Conservation (phyloP, 1,140 invertebrate species). For the Penaeus japonicus region DNA sequence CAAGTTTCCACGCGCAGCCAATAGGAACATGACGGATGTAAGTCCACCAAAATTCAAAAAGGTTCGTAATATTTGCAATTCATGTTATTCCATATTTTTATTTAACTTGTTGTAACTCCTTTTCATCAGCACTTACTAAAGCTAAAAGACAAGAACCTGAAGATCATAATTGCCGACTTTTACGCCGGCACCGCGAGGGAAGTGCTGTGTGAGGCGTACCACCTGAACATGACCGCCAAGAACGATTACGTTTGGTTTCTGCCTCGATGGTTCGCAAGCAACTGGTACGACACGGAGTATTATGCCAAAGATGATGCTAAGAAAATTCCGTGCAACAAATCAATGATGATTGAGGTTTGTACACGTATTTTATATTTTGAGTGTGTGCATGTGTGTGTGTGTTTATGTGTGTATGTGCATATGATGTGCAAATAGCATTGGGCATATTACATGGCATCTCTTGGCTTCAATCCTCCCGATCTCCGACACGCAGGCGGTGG, state of each 20-base stretch:
- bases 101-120: background rate
- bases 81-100: background rate
- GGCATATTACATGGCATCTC: background rate
- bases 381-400: background rate
- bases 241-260: constrained; percentile 84
- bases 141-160: constrained; percentile 71
- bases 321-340: constrained; percentile 70
- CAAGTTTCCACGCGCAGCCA: constrained; percentile 71
- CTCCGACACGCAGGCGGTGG: constrained; percentile 70
- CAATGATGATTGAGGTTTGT: constrained; percentile 70
- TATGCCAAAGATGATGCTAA: constrained; percentile 20
- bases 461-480: background rate
- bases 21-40: constrained; percentile 67
- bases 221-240: constrained; percentile 67
- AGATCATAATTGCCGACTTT: constrained; percentile 84
- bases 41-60: background rate
- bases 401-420: background rate
- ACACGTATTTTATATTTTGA: background rate
- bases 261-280: constrained; percentile 73
- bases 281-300: constrained; percentile 72
- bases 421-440: background rate
- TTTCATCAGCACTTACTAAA: constrained; percentile 73
- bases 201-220: constrained; percentile 80
- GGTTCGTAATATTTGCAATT: background rate
- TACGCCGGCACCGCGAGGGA: constrained; percentile 73